phyloP scores from a whole-genome alignment of 2,888 invertebrate species.

The Oxycera nigricornis region DNA sequence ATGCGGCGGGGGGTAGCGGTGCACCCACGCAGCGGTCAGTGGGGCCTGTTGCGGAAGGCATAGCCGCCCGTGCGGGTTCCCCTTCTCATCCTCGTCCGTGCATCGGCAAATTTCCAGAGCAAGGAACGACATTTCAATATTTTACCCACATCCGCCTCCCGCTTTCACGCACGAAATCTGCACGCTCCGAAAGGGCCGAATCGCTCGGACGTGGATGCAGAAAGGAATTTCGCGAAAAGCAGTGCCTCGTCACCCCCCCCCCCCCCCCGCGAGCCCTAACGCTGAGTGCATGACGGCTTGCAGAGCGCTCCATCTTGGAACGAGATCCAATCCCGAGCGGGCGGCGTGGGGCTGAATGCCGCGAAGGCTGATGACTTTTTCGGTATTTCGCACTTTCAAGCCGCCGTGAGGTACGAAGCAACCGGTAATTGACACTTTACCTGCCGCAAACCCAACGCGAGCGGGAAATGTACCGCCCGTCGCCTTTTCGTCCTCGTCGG shows the following conservation, averaged over 20 bases:
- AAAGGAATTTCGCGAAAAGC: constrained; percentile 22
- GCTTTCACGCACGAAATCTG: no score
- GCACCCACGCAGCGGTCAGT: background rate
- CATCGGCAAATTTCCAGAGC: no score
- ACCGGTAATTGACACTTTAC: constrained; percentile 36
- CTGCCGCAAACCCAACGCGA: constrained; percentile 14
- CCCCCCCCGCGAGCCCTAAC: background rate
- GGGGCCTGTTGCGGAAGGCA: no score
- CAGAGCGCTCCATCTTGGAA: background rate
- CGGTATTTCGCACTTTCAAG: constrained; percentile 36
- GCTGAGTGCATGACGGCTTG: background rate
- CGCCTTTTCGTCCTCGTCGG: background rate
- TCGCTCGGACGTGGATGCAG: background rate
- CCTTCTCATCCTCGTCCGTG: no score
- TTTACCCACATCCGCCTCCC: no score
- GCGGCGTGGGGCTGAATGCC: background rate
- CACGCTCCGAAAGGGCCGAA: no score
- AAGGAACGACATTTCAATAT: no score
- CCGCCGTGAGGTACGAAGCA: constrained; percentile 1
- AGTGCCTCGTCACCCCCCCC: background rate
- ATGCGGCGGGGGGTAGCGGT: background rate
- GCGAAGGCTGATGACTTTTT: constrained; percentile 39
- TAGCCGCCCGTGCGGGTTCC: no score
- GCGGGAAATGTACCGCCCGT: background rate
- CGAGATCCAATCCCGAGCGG: background rate